Base-by-base conservation (phyloP, 2,797 vertebrate genomes). In the Catostomus latipinnis region DNA sequence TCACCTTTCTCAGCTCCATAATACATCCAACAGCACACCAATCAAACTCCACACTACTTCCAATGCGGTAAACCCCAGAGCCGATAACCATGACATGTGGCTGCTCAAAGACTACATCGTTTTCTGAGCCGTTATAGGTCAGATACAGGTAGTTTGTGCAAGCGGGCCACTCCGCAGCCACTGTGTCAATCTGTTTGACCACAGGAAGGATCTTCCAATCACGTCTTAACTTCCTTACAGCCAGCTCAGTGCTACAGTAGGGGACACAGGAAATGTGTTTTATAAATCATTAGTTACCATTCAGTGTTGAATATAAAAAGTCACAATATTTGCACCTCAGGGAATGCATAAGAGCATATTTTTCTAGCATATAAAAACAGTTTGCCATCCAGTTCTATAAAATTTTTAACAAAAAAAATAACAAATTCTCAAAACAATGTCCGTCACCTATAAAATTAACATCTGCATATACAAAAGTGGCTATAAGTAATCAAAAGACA, bases 21-120 rank as follows among this genome's bases (percentile, higher is more conserved):
- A 98, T 99, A 89, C 97, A 99, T 11, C 97, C 96, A 0, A 99
- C 97, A 0, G 98, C 98, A 0, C 98, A 99, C 97, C 98, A 99
- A 78, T 99, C 98, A 0, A 99, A 99, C 87, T 99, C 98, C 0
- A 99, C 98, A 0, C 97, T 98, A 94, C 97, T 99, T 89, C 97
- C 98, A 0, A 99, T 99, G 76, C 98, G 96, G 89, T 99, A 99
- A 13, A 98, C 97, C 0, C 98, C 98, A 0, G 97, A 99, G 86
- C 98, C 98, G 0, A 99, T 96, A 76, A 99, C 98, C 94, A 99
- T 96, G 85, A 98, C 95, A 0, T 98, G 97, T 8, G 95, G 94
- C 0, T 96, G 94, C 0, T 53, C 71, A 52, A 99, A 99, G 66
- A 63, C 52, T 88, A 99, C 90, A 89, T 99, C 98, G 0, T 95